Evolutionary conservation across 2,888 invertebrate genomes (phyloP).

Genomic region (Philereme vetulata): DNA sequence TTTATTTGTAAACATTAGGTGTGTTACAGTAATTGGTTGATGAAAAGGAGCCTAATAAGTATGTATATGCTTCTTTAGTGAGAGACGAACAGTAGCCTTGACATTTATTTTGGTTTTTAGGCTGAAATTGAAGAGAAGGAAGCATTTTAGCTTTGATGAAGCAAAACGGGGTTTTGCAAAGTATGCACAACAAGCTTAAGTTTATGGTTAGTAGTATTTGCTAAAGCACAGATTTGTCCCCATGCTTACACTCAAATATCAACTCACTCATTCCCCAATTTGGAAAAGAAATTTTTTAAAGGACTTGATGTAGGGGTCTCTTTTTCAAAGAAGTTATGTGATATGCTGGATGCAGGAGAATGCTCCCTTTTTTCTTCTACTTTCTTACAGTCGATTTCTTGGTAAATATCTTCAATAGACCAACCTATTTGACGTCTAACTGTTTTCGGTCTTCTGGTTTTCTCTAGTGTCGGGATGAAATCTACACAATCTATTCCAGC

Average conservation of each 20-base stretch:
- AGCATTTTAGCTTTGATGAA: conserved; percentile 19
- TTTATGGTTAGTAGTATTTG: conserved; percentile 37
- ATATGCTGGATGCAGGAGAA: conserved; percentile 69
- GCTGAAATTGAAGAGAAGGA: conserved; percentile 20
- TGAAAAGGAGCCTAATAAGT: no score
- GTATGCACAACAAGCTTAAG: conserved; percentile 26
- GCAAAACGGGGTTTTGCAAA: conserved; percentile 40
- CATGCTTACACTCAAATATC: conserved; percentile 66
- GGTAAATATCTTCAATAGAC: conserved; percentile 79
- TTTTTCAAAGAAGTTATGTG: conserved; percentile 72
- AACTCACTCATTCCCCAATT: conserved; percentile 80
- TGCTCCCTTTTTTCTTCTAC: conserved; percentile 59
- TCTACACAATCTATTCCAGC: conserved; percentile 71
- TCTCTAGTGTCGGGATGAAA: conserved; percentile 68
- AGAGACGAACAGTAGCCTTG: conserved; percentile 2
- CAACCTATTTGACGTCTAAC: conserved; percentile 78
- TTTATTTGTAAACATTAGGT: no score
- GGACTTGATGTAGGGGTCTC: conserved; percentile 73
- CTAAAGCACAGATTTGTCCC: conserved; percentile 44
- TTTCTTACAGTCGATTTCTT: conserved; percentile 77
- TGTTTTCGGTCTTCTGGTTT: conserved; percentile 67
- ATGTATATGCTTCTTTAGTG: background rate
- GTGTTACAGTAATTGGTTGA: no score
- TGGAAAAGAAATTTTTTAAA: conserved; percentile 73
- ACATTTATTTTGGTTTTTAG: conserved; percentile 5